Evolutionary conservation across 2,113 vertebrate species (phyloP), one percentile per base, ranked within the genome.

Genomic region (Burhinus bistriatus): DNA sequence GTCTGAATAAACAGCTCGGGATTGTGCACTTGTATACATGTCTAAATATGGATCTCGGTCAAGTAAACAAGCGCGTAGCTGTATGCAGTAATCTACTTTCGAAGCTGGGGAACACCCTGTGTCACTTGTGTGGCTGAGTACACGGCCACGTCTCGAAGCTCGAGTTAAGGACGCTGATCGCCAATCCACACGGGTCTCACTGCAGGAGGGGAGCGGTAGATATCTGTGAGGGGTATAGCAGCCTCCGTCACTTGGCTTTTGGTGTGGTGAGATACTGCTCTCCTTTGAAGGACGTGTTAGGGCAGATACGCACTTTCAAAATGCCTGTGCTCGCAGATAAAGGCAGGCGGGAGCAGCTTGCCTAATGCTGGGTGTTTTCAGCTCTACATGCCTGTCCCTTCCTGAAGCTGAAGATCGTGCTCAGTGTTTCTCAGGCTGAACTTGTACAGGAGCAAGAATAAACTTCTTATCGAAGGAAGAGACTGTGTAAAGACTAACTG

Each of bases 321-420:
- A 36, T 70, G 95, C 81, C 83, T 97, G 96, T 14, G 68, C 86
- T 86, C 42, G 2, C 87, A 94, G 97, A 97, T 98, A 97, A 97
- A 85, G 65, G 69, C 65, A 87, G 77, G 45, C 52, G 59, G 66
- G 77, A 95, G 76, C 62, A 61, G 72, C 62, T 70, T 5, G 7
- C 38, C 66, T 49, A 8, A 30, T 1, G 3, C 34, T 1, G 12
- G 25, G 26, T 61, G 26, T 65, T 84, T 96, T 82, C 72, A 87
- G 54, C 30, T 34, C 38, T 25, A 6, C 3, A 1, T 10, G 54
- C 64, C 52, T 91, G 80, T 66, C 51, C 26, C 18, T 64, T 87
- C 29, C 64, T 61, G 54, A 71, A 69, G 42, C 49, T 79, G 54
- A 77, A 77, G 66, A 25, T 32, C 61, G 88, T 71, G n/a, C 55